Base-by-base conservation (phyloP, 2,797 vertebrate genomes). In the Alfaro cultratus region DNA sequence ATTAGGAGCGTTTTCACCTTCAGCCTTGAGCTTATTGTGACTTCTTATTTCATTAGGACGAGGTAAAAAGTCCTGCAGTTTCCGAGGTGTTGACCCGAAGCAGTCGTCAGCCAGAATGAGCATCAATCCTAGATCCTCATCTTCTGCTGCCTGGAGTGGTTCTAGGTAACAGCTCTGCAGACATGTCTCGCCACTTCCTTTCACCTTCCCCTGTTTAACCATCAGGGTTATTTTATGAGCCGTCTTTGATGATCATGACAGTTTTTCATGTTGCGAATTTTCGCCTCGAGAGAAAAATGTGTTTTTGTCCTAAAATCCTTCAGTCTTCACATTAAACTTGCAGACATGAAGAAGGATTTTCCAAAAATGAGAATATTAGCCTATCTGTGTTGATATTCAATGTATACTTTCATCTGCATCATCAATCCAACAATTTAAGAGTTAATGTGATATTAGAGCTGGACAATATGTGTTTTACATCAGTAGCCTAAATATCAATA, bases 21-120 rank as follows among this genome's bases (percentile, higher is more conserved):
- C 70, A 72, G 86, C 85, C 81, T 51, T 4, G 1, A 75, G 84
- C 75, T 78, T 74, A 87, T 86, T 83, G 84, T 79, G 86, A 81
- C 73, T 80, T 85, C 84, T 82, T 1, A 49, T 87, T 85, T 75
- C 39, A 78, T 87, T 84, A 88, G 79, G 77, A 77, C 55, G n/a
- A 2, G 5, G 46, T 26, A 77, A 41, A 78, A 36, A 80, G 76
- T 55, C 64, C 49, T 77, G 74, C 75, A 51, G 75, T 84, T 84
- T 79, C 57, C 29, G 6, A 4, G 67, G 74, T 74, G 75, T 26
- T 16, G 36, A 78, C 75, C n/a, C 34, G 73, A 78, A 71, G 74
- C 79, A 73, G 83, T 75, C 77, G 29, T 79, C 76, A 67, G 36
- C 26, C 1, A 18, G 36, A 41, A 15, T 31, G 29, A 43, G 60